These are phyloP conservation scores for Ophonus ardosiacus DNA, from an alignment of 2,888 invertebrate species.

Conservation along the genomic window DNA sequence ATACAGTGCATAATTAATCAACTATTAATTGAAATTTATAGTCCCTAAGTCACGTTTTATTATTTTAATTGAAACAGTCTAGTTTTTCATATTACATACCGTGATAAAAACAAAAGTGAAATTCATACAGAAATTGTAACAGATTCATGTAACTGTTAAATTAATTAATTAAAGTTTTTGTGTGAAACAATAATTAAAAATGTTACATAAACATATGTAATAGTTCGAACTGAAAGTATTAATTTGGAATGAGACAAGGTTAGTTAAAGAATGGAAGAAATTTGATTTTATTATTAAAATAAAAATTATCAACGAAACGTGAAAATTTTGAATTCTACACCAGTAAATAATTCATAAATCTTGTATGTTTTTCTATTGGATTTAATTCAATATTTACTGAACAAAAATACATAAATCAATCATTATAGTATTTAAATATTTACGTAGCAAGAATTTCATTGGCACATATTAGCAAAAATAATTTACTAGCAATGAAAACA, in stretches of 20 bases:
- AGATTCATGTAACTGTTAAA: constrained; percentile 8
- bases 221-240: background rate
- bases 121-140: background rate
- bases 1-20: constrained; percentile 13
- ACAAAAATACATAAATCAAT: background rate
- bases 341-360: background rate
- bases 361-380: background rate
- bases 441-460: background rate
- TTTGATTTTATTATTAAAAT: no score
- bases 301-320: background rate
- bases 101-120: constrained; percentile 1
- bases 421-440: background rate
- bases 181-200: constrained; percentile 9
- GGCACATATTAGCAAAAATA: constrained; percentile 15
- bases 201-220: background rate
- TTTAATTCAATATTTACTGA: background rate
- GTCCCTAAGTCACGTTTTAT: constrained; percentile 15
- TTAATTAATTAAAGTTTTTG: constrained; percentile 20
- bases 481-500: constrained; percentile 7
- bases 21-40: constrained; percentile 21
- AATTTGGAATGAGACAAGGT: background rate
- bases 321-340: background rate
- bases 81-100: background rate
- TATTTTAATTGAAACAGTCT: background rate
- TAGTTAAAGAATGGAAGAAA: background rate